Evolutionary conservation across 2,797 vertebrate species (phyloP).

Genomic region (Myotis vivesi): DNA sequence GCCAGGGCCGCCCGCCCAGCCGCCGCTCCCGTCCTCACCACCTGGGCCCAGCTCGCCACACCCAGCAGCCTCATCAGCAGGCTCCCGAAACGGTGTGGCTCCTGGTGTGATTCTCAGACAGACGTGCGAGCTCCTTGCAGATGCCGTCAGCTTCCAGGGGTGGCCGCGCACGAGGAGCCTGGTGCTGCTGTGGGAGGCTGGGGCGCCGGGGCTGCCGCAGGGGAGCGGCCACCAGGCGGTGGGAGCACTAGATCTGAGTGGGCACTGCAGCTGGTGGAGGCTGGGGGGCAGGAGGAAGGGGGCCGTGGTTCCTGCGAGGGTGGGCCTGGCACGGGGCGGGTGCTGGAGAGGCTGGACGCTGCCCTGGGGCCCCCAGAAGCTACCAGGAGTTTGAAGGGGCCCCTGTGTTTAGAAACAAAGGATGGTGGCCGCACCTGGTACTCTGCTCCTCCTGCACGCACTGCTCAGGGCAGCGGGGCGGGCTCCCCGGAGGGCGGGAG

Average conservation of each 20-base stretch:
- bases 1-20: not conserved
- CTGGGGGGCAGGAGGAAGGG: too few species aligned
- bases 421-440: not conserved
- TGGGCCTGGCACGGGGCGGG: not conserved
- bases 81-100: not conserved
- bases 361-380: not conserved
- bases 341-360: not conserved
- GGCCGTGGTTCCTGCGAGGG: not conserved
- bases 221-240: not conserved
- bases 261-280: not conserved
- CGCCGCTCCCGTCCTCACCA: too few species aligned
- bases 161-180: not conserved
- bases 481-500: not conserved
- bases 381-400: not conserved
- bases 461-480: not conserved
- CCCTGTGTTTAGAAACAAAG: not conserved
- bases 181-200: not conserved
- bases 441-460: rapidly evolving
- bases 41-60: not conserved
- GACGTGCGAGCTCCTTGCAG: not conserved
- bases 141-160: not conserved
- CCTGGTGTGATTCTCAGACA: not conserved
- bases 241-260: not conserved
- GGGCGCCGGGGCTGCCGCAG: not conserved
- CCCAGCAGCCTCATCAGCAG: rapidly evolving